These are phyloP conservation scores for Xiphydria camelus DNA, from an alignment of 2,888 invertebrate species.

Conservation along the genomic window DNA sequence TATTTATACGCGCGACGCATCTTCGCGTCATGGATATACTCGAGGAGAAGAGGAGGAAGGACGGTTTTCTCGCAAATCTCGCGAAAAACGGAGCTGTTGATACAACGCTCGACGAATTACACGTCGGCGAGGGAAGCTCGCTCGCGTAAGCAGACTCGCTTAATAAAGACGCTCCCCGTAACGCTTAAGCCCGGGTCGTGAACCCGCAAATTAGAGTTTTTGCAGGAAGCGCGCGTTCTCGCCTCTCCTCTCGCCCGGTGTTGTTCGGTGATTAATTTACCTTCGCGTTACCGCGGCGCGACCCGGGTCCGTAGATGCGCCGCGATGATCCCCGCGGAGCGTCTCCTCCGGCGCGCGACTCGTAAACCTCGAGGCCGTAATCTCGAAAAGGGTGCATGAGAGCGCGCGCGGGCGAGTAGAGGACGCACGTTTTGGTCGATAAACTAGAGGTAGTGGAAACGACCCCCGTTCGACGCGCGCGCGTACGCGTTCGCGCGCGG, in stretches of 20 bases:
- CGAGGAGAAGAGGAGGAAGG: background rate
- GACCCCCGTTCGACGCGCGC: too few relatives aligned
- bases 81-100: background rate
- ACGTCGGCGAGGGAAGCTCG: slow-evolving; percentile 29
- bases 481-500: too few relatives aligned
- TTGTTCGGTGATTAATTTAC: slow-evolving; percentile 45
- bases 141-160: slow-evolving; percentile 27
- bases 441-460: too few relatives aligned
- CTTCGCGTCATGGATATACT: background rate
- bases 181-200: slow-evolving; percentile 19
- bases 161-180: slow-evolving; percentile 36
- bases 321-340: slow-evolving; percentile 4
- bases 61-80: background rate
- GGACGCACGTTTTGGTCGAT: too few relatives aligned
- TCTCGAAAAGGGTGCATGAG: slow-evolving; percentile 14
- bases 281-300: slow-evolving; percentile 19
- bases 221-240: slow-evolving; percentile 9
- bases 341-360: slow-evolving; percentile 16
- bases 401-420: slow-evolving; percentile 1
- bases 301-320: too few relatives aligned
- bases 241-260: slow-evolving; percentile 16
- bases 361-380: slow-evolving; percentile 21
- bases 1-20: background rate
- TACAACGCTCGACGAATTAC: slow-evolving; percentile 24
- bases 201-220: slow-evolving; percentile 29